These are phyloP conservation scores for Gallinago undulata DNA, from an alignment of 2,113 vertebrate genomes.

Conservation along the genomic window DNA sequence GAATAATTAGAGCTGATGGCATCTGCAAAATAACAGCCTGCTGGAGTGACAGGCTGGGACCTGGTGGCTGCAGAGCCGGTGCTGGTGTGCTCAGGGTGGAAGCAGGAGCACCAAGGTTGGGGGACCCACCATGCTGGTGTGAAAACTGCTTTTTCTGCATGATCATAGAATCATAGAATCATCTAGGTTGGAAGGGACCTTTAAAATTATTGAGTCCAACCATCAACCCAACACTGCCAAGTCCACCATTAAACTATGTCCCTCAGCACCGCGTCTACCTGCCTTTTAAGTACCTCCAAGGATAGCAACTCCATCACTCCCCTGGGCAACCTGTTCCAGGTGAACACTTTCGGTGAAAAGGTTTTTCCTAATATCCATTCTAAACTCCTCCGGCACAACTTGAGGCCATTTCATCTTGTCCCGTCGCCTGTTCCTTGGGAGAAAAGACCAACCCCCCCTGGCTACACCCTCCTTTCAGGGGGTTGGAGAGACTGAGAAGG, in stretches of 20 bases:
- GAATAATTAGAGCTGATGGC: neutral
- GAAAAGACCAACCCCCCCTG: neutral
- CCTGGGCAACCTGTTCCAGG: neutral
- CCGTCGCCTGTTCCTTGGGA: neutral
- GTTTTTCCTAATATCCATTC: neutral
- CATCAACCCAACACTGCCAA: neutral
- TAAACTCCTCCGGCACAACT: neutral
- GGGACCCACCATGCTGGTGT: neutral
- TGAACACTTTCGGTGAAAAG: neutral
- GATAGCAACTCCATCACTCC: neutral
- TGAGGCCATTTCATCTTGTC: neutral
- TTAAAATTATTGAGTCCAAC: neutral
- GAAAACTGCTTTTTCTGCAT: neutral
- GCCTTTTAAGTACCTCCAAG: neutral
- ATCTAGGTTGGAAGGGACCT: neutral
- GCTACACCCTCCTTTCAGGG: neutral
- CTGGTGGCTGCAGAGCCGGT: neutral
- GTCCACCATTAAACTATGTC: neutral
- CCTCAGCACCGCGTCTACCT: neutral
- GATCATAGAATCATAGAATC: neutral
- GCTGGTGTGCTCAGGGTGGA: neutral
- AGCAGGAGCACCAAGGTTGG: accelerated
- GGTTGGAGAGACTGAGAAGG: neutral
- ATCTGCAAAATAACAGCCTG: constrained; percentile 15
- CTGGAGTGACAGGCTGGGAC: constrained; percentile 14